Percentiles rank a stretch among this genome's conserved stretches.
phyloP scores from a whole-genome alignment of 1,140 invertebrate genomes.

The Cyrtorhinus lividipennis region DNA sequence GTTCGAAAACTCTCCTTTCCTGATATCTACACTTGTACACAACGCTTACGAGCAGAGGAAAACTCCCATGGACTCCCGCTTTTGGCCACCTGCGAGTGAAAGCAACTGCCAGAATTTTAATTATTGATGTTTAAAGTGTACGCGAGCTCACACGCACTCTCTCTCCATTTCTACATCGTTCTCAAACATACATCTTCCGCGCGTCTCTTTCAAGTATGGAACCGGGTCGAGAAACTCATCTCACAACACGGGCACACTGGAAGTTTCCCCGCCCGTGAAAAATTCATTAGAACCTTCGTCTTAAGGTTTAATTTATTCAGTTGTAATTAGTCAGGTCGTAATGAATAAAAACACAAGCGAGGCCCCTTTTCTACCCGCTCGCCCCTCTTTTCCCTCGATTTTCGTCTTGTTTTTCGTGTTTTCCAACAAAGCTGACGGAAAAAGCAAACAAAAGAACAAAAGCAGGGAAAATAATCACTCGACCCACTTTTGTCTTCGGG shows the following conservation, averaged over 20 bases:
- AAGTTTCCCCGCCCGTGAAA: conserved; percentile 13
- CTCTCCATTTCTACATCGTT: too few relatives aligned
- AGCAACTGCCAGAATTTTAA: too few relatives aligned
- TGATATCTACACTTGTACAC: too few relatives aligned
- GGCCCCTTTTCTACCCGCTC: neutral
- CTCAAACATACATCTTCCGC: too few relatives aligned
- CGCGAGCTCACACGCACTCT: too few relatives aligned
- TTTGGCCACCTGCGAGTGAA: too few relatives aligned
- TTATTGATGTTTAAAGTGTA: too few relatives aligned
- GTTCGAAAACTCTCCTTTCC: too few relatives aligned
- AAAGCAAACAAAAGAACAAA: neutral
- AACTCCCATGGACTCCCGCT: too few relatives aligned
- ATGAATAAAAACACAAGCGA: conserved; percentile 15
- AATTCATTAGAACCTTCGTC: conserved; percentile 14
- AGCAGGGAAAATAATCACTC: neutral
- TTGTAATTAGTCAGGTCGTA: conserved; percentile 16
- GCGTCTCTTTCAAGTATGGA: too few relatives aligned
- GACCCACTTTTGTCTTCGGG: neutral
- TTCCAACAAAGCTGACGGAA: neutral
- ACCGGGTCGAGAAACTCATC: too few relatives aligned
- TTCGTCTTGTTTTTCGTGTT: neutral
- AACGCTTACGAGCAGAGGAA: too few relatives aligned
- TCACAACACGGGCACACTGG: neutral
- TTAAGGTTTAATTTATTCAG: conserved; percentile 15
- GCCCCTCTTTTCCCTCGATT: neutral